These are phyloP conservation scores for Salvator merianae DNA, from an alignment of 2,113 vertebrate genomes.

Conservation along the genomic window DNA sequence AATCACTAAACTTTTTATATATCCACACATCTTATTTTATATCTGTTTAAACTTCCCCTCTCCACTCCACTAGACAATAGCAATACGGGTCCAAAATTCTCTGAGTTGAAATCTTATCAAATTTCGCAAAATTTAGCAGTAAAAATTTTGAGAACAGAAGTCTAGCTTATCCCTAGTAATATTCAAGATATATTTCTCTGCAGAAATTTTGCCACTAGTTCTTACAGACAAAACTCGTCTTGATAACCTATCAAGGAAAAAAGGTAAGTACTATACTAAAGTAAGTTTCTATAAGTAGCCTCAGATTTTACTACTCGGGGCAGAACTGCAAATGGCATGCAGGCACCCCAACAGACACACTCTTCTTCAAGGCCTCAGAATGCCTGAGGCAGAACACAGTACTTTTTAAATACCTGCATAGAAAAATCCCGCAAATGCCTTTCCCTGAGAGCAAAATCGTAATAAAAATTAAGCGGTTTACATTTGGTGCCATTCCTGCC, in stretches of 20 bases:
- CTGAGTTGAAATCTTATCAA: conserved; percentile 54
- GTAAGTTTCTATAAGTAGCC: conserved; percentile 12
- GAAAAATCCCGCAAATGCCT: not conserved
- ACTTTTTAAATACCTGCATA: too few relatives aligned
- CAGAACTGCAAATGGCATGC: too few relatives aligned
- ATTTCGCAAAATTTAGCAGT: too few relatives aligned
- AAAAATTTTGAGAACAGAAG: too few relatives aligned
- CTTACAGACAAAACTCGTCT: conserved; percentile 10
- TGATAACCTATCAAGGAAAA: conserved; percentile 32
- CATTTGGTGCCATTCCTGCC: not conserved
- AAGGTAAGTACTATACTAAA: conserved; percentile 25
- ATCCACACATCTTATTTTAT: not conserved
- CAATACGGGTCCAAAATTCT: conserved; percentile 18
- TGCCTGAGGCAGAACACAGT: not conserved
- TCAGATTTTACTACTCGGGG: not conserved
- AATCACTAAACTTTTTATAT: too few relatives aligned
- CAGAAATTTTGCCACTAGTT: too few relatives aligned
- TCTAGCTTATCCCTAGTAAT: too few relatives aligned
- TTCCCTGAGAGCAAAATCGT: not conserved
- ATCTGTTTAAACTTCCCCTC: conserved; percentile 69
- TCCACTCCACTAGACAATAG: conserved; percentile 67
- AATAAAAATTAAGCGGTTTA: not conserved
- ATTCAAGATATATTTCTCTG: too few relatives aligned
- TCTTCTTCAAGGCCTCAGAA: too few relatives aligned
- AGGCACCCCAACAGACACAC: too few relatives aligned